Percentiles rank a stretch among this genome's conserved stretches.
Conservation (phyloP, 1,140 invertebrate species). For the Anagrus nilaparvatae region DNA sequence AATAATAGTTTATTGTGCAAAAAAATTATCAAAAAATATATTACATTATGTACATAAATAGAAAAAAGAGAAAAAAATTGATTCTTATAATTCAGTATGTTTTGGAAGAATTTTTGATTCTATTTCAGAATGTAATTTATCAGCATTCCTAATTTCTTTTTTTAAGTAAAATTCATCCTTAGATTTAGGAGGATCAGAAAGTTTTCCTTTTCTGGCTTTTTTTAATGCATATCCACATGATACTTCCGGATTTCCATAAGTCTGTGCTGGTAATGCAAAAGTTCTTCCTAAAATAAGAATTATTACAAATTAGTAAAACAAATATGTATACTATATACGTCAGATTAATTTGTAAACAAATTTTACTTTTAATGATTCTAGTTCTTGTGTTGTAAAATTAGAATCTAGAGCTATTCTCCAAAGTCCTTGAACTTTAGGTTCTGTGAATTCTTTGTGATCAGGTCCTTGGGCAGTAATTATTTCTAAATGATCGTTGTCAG, state of each 20-base stretch:
- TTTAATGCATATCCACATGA: constrained; percentile 55
- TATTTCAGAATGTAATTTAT: constrained; percentile 75
- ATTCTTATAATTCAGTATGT: constrained; percentile 59
- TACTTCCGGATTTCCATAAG: constrained; percentile 73
- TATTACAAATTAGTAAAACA: not conserved
- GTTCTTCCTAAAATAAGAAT: constrained; percentile 53
- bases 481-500: constrained; percentile 70
- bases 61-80: too few species aligned
- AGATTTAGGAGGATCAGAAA: constrained; percentile 27
- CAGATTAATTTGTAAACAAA: too few species aligned
- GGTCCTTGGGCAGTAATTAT: constrained; percentile 61
- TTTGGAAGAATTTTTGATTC: constrained; percentile 66
- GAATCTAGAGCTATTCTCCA: constrained; percentile 72
- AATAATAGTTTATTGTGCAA: too few species aligned
- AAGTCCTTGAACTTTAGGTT: constrained; percentile 77
- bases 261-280: constrained; percentile 79
- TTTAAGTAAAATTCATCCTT: constrained; percentile 61
- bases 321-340: too few species aligned
- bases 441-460: constrained; percentile 73
- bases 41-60: too few species aligned
- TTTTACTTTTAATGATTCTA: constrained; percentile 70
- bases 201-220: constrained; percentile 27
- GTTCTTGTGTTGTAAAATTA: constrained; percentile 71
- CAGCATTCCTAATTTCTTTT: constrained; percentile 71
- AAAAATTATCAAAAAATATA: too few species aligned